phyloP scores from a whole-genome alignment of 92 coral and sea anemone species.

The Epizoanthus rinbou region DNA sequence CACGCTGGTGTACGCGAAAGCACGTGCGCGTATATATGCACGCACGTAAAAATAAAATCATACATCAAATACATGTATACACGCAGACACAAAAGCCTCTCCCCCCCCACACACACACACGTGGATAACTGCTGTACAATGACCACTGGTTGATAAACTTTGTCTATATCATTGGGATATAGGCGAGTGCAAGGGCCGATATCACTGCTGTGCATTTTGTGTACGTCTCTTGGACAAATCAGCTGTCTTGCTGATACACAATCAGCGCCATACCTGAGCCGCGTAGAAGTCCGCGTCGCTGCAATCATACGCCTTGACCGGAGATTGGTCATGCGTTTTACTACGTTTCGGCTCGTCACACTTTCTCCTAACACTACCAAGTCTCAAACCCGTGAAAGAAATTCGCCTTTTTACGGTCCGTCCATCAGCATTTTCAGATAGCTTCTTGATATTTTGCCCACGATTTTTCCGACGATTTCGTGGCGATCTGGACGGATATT shows the following conservation, averaged over 20 bases:
- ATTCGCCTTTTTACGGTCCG: slow-evolving; percentile 31
- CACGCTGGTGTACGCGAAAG: neutral
- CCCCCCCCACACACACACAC: neutral
- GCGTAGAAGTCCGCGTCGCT: slow-evolving; percentile 24
- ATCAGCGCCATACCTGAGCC: slow-evolving; percentile 30
- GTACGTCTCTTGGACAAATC: no score
- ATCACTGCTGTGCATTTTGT: no score
- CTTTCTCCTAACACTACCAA: slow-evolving; percentile 12
- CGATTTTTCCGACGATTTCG: slow-evolving; percentile 13
- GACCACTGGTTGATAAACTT: no score
- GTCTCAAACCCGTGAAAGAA: slow-evolving; percentile 31
- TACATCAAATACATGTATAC: neutral
- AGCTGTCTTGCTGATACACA: no score
- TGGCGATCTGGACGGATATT: slow-evolving; percentile 35
- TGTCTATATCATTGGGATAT: no score
- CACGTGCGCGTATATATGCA: neutral
- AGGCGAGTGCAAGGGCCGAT: no score
- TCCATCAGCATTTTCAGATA: neutral
- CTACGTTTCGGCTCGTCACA: neutral
- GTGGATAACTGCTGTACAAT: no score
- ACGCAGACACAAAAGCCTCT: neutral
- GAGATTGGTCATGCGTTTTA: slow-evolving; percentile 14
- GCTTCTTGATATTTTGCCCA: neutral
- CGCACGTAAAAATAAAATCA: no score
- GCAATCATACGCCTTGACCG: slow-evolving; percentile 1